phyloP scores from a whole-genome alignment of 1,140 invertebrate species.

The Monochamus saltuarius region DNA sequence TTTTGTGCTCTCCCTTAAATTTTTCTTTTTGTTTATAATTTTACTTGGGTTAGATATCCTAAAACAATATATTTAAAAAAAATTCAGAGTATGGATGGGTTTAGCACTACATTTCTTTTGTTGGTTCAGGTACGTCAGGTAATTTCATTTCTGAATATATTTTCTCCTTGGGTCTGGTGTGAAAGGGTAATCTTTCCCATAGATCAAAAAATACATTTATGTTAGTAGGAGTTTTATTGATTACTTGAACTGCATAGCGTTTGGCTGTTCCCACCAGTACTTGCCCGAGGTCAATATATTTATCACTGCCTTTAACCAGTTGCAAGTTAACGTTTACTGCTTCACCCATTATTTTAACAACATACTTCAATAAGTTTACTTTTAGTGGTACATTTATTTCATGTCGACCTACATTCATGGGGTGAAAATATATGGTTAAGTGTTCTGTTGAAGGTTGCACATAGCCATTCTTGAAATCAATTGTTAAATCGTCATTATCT shows the following conservation, averaged over 20 bases:
- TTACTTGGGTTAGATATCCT: not conserved
- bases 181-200: slow-evolving; percentile 19
- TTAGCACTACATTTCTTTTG: slow-evolving; percentile 9
- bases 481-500: slow-evolving; percentile 42
- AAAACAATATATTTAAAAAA: too few relatives aligned
- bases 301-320: slow-evolving; percentile 48
- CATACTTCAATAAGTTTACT: slow-evolving; percentile 43
- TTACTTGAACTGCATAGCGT: slow-evolving; percentile 43
- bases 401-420: slow-evolving; percentile 43
- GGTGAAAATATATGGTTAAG: slow-evolving; percentile 51
- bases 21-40: not conserved
- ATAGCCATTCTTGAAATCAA: slow-evolving; percentile 36
- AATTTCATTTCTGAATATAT: slow-evolving; percentile 16
- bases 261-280: slow-evolving; percentile 38
- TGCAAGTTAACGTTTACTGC: slow-evolving; percentile 48
- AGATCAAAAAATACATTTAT: slow-evolving; percentile 24
- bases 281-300: slow-evolving; percentile 50
- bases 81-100: too few relatives aligned
- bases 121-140: slow-evolving; percentile 14
- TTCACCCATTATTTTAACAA: slow-evolving; percentile 50
- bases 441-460: slow-evolving; percentile 37
- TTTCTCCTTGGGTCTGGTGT: slow-evolving; percentile 18
- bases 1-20: slow-evolving; percentile 10
- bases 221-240: slow-evolving; percentile 46
- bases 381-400: slow-evolving; percentile 43